These are phyloP conservation scores for Macaca fascicularis DNA, from an alignment of 2,113 vertebrate genomes.

Conservation along the genomic window T2T-MFA8v1.1 NC_088376.1:52399001-52399500, in stretches of 20 bases:
- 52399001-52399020: background rate
- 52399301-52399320: background rate
- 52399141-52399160: background rate
- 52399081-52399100: background rate
- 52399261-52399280: background rate
- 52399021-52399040: background rate
- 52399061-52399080: background rate
- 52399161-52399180: background rate
- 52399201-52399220: background rate
- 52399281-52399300: background rate
- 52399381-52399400: background rate
- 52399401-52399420: background rate
- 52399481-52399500: no score
- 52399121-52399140: background rate
- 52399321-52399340: background rate
- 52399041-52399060: background rate
- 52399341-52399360: background rate
- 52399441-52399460: background rate
- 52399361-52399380: background rate
- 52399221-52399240: background rate
- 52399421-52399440: background rate
- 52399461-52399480: no score
- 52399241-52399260: background rate
- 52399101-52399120: background rate
- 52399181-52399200: background rate